Conservation (phyloP, 2,797 vertebrate genomes). For the Carcharodon carcharias region DNA sequence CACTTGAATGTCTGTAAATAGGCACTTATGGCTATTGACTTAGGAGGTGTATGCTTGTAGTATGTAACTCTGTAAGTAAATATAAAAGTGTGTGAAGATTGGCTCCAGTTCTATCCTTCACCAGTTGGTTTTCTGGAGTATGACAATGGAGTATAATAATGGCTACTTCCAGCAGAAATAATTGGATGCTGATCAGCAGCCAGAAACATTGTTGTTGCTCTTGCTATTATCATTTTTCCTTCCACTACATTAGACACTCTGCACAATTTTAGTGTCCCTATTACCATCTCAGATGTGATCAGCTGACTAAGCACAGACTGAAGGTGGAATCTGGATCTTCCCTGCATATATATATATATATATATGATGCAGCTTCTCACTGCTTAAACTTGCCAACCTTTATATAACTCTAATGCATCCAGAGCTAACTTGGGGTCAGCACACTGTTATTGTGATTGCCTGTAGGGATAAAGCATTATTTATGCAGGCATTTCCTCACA, state of each 20-base stretch:
- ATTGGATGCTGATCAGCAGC: not conserved
- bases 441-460: not conserved
- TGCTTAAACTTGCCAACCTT: not conserved
- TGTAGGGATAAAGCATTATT: not conserved
- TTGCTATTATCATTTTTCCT: not conserved
- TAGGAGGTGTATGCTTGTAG: too few species aligned
- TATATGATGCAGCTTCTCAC: not conserved
- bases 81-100: too few species aligned
- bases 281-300: not conserved
- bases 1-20: too few species aligned
- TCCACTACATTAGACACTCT: not conserved
- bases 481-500: not conserved
- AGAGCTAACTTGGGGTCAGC: not conserved
- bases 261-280: not conserved
- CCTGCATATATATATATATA: too few species aligned
- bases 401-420: not conserved
- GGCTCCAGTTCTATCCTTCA: too few species aligned
- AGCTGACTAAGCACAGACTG: not conserved
- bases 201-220: not conserved
- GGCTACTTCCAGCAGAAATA: not conserved
- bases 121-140: too few species aligned
- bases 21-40: too few species aligned
- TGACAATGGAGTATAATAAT: too few species aligned
- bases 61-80: too few species aligned
- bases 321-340: not conserved